phyloP scores from a whole-genome alignment of 1,140 invertebrate species.

The Physella acuta region DNA sequence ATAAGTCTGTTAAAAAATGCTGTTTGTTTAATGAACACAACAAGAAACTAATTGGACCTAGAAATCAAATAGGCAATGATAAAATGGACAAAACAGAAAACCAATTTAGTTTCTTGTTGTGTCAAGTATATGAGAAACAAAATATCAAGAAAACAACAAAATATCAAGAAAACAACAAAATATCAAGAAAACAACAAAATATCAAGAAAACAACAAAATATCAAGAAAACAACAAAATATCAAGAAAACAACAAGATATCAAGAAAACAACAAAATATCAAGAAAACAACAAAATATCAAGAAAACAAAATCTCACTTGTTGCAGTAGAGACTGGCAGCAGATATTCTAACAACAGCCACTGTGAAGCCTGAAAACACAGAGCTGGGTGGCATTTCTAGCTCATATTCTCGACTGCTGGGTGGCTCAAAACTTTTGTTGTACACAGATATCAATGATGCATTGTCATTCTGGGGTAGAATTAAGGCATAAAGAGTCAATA shows the following conservation, averaged over 20 bases:
- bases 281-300: background rate
- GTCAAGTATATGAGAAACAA: too few species aligned
- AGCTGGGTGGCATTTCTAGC: background rate
- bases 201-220: background rate
- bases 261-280: background rate
- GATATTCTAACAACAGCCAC: constrained; percentile 23
- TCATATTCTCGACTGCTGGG: background rate
- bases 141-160: background rate
- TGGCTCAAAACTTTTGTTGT: background rate
- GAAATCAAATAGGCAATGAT: too few species aligned
- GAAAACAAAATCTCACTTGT: background rate
- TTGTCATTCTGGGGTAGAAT: background rate
- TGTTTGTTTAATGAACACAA: too few species aligned
- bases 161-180: background rate
- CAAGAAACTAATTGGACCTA: too few species aligned
- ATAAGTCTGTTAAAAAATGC: too few species aligned
- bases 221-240: background rate
- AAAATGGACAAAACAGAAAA: too few species aligned
- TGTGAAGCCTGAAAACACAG: background rate
- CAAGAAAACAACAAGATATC: background rate
- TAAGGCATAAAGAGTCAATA: background rate
- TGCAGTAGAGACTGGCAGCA: background rate
- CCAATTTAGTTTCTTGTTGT: too few species aligned
- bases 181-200: background rate
- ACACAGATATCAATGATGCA: background rate